These are phyloP conservation scores for Struthio camelus DNA, from an alignment of 2,113 vertebrate species.

Conservation along the genomic window DNA sequence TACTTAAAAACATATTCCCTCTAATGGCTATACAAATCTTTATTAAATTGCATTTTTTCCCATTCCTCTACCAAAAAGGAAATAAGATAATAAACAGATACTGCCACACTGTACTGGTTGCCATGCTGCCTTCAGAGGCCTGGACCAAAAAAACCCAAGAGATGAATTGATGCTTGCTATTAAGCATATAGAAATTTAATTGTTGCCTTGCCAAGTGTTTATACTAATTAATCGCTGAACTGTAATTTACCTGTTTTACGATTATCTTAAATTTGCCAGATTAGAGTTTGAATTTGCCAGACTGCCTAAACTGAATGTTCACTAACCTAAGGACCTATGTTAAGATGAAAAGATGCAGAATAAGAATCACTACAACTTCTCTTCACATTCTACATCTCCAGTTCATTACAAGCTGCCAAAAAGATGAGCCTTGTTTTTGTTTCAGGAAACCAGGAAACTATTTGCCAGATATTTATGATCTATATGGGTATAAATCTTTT, in stretches of 20 bases:
- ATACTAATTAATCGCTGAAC: neutral
- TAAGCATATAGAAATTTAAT: neutral
- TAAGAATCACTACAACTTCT: neutral
- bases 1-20: neutral
- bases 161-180: neutral
- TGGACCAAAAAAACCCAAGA: neutral
- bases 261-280: neutral
- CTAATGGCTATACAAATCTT: neutral
- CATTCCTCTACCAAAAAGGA: neutral
- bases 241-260: neutral
- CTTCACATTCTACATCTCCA: neutral
- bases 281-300: neutral
- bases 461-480: conserved; percentile 27
- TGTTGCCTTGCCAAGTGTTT: neutral
- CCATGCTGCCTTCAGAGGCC: neutral
- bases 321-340: neutral
- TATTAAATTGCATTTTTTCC: neutral
- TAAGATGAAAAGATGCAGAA: neutral
- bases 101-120: neutral
- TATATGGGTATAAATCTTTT: neutral
- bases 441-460: conserved; percentile 19
- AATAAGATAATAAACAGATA: neutral
- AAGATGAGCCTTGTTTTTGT: conserved; percentile 1
- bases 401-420: neutral
- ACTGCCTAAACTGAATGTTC: neutral